Percentiles rank a stretch among this genome's conserved stretches.
These are phyloP conservation scores for Atherinosoma microstoma DNA, from an alignment of 2,797 vertebrate species.

Conservation along the genomic window DNA sequence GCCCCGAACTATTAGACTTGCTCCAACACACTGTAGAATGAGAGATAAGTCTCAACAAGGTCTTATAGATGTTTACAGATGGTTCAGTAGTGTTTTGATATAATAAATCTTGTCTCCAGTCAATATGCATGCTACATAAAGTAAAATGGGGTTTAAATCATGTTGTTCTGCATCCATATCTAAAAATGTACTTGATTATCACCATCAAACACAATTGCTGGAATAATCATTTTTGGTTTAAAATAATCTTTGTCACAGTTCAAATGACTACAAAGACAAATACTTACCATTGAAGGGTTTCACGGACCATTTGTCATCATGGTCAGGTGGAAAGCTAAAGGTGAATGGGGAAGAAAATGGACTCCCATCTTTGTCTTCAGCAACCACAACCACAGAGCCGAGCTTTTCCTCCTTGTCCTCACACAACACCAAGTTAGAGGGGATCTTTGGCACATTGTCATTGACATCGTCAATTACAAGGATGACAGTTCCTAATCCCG, in stretches of 20 bases:
- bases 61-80: too few relatives aligned
- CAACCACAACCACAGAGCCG: constrained; percentile 71
- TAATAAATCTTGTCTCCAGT: neutral
- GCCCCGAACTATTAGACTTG: neutral
- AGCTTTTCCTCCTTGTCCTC: constrained; percentile 63
- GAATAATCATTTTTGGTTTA: neutral
- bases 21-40: neutral
- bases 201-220: neutral
- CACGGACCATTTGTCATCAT: constrained; percentile 75
- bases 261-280: neutral
- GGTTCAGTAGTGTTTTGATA: too few relatives aligned
- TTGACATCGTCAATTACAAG: constrained; percentile 85
- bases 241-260: neutral
- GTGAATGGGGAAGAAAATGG: constrained; percentile 84
- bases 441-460: constrained; percentile 83
- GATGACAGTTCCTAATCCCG: constrained; percentile 87
- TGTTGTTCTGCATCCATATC: too few relatives aligned
- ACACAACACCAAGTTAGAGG: constrained; percentile 76
- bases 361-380: constrained; percentile 80
- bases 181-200: neutral
- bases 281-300: constrained; percentile 79
- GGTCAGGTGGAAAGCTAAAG: constrained; percentile 65
- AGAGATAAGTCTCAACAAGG: too few relatives aligned
- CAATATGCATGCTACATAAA: neutral
- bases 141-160: too few relatives aligned